Evolutionary conservation across 35 echinoderm and acorn worm genomes (phyloP).

Genomic region (Antedon bifida): DNA sequence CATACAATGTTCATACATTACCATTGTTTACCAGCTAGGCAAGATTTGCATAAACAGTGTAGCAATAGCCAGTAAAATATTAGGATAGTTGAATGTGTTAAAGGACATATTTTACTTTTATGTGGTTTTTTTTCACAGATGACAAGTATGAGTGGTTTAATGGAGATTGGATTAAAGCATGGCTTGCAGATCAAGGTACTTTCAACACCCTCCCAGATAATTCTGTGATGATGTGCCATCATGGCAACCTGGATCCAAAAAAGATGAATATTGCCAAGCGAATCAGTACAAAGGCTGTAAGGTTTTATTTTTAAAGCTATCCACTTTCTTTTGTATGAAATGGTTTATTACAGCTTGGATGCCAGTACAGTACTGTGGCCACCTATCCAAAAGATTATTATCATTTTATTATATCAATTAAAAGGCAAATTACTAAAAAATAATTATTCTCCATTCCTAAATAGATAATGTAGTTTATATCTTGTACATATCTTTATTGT

Average conservation of each 20-base stretch:
- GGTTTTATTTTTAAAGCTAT: too few species aligned
- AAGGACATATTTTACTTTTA: too few species aligned
- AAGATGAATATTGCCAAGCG: conserved; percentile 64
- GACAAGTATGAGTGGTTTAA: conserved; percentile 47
- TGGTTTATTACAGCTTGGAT: not conserved
- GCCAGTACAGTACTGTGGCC: conserved; percentile 18
- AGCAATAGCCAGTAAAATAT: too few species aligned
- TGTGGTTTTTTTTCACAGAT: not conserved
- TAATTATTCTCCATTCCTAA: too few species aligned
- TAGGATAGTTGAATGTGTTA: too few species aligned
- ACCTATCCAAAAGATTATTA: too few species aligned
- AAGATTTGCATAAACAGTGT: conserved; percentile 23
- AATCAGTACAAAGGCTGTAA: conserved; percentile 58
- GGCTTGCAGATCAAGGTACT: conserved; percentile 36
- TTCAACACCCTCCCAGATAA: conserved; percentile 29
- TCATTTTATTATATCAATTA: too few species aligned
- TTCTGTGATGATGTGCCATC: conserved; percentile 37
- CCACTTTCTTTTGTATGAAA: too few species aligned
- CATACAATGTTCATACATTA: too few species aligned
- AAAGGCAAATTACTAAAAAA: too few species aligned
- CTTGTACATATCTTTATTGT: too few species aligned
- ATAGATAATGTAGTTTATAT: too few species aligned
- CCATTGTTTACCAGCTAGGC: conserved; percentile 23
- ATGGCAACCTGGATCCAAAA: conserved; percentile 65
- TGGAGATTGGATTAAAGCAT: conserved; percentile 69